Conservation (phyloP, 2,888 invertebrate genomes). For the Drosophila affinis region DNA sequence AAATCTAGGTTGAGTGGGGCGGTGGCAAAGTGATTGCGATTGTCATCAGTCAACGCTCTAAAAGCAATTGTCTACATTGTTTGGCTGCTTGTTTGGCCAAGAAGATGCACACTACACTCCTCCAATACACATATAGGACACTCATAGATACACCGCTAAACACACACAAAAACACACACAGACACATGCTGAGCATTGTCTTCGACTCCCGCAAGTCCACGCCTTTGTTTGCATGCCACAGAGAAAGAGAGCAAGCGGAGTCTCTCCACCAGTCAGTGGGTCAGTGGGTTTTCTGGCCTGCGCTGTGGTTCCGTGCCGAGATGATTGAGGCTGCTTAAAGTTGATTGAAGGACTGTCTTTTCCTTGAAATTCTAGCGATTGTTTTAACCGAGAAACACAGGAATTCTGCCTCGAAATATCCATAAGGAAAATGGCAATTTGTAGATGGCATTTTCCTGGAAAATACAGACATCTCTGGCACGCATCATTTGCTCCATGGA, state of each 20-base stretch:
- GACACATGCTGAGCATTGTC: slow-evolving; percentile 55
- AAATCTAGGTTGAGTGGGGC: slow-evolving; percentile 74
- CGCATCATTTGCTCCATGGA: too few species aligned
- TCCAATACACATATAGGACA: not conserved
- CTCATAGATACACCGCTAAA: slow-evolving; percentile 20
- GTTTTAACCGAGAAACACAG: not conserved
- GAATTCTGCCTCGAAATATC: too few species aligned
- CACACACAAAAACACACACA: not conserved
- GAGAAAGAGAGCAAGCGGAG: slow-evolving; percentile 49
- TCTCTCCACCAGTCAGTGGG: slow-evolving; percentile 20
- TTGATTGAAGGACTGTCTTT: slow-evolving; percentile 5
- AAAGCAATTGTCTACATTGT: slow-evolving; percentile 79
- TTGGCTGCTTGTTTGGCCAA: slow-evolving; percentile 74
- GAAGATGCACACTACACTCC: slow-evolving; percentile 62
- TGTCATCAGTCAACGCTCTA: slow-evolving; percentile 79
- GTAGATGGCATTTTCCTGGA: too few species aligned
- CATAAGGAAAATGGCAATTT: too few species aligned
- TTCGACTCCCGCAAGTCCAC: slow-evolving; percentile 54
- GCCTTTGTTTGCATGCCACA: slow-evolving; percentile 70
- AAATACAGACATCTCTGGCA: too few species aligned
- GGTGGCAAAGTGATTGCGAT: slow-evolving; percentile 72
- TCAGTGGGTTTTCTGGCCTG: slow-evolving; percentile 29
- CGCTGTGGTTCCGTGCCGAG: slow-evolving; percentile 1
- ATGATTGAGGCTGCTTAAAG: slow-evolving; percentile 25
- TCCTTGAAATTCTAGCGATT: not conserved